Evolutionary conservation across 2,113 vertebrate genomes (phyloP), one percentile per base, ranked within the genome.

Genomic region (Cepphus grylle): DNA sequence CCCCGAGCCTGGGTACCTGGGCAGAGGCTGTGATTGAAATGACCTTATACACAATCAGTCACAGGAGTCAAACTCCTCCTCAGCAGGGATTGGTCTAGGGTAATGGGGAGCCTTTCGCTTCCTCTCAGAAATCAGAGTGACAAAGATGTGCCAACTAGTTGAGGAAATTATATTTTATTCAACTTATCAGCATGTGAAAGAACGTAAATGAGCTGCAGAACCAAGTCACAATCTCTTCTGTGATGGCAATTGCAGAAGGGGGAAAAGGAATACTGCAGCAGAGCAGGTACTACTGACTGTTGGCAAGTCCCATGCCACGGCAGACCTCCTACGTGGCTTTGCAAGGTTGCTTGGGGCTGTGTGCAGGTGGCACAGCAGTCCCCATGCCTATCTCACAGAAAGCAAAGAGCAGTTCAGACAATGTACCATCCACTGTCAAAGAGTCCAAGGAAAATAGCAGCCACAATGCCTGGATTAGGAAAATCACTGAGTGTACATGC

Each of bases 131-230:
- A 94, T 92, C 71, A 56, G 72, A 84, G 55, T 26, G 52, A 91
- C 81, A 91, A 96, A 94, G 89, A 52, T 19, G 3, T 53, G 59
- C 47, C 1, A 5, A 87, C 65, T 90, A 66, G 40, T 69, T 71
- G 83, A 93, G 77, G 72, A 93, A 95, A 94, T 92, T 61, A 74
- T 84, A 92, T 92, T 92, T 96, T 88, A 93, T 94, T 94, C 88
- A 81, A 61, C 27, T 84, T 92, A 91, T 84, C 96, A 94, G 65
- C 80, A 72, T 69, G 72, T 74, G 90, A 83, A 93, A 96, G 90
- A 96, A 96, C 4, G 0, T 86, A 88, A 95, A 94, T 88, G 82
- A 95, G 59, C 76, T 71, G 65, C 82, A 56, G 67, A 74, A 66
- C n/a, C 29, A 36, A 81, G 29, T 20, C 5, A 1, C 43, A 74